Conservation (phyloP, 2,888 invertebrate species). For the Tortricodes alternella region DNA sequence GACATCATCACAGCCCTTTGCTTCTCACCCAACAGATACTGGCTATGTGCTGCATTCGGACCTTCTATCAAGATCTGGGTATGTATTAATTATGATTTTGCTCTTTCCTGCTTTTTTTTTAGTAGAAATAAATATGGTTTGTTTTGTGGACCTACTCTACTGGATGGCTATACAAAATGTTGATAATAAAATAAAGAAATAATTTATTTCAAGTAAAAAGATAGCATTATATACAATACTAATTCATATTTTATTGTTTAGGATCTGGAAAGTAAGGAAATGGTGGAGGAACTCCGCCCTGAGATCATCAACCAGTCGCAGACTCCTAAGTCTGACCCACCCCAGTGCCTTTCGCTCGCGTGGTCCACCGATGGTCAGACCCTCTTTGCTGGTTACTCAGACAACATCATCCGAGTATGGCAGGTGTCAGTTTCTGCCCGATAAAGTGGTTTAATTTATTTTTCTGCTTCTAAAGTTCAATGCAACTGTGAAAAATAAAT, state of each 20-base stretch:
- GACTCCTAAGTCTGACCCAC: conserved; percentile 93
- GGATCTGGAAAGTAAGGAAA: conserved; percentile 99
- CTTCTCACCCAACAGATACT: conserved; percentile 99
- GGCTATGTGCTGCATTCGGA: conserved; percentile 99
- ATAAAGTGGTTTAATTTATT: conserved; percentile 82
- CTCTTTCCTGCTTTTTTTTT: neutral
- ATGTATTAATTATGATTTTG: conserved; percentile 44
- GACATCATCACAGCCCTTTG: conserved; percentile 98
- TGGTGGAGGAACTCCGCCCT: conserved; percentile 99
- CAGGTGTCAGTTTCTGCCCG: conserved; percentile 95
- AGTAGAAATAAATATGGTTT: too few species aligned
- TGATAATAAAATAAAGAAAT: too few species aligned
- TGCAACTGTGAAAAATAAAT: conserved; percentile 78
- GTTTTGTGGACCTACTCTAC: too few species aligned
- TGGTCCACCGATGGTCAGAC: conserved; percentile 99
- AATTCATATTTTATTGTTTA: conserved; percentile 51
- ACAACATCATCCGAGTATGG: conserved; percentile 99
- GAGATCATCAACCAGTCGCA: conserved; percentile 92
- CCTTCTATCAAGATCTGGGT: conserved; percentile 99
- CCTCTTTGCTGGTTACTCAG: conserved; percentile 99
- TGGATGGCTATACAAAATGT: too few species aligned
- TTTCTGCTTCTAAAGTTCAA: conserved; percentile 59
- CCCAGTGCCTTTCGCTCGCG: conserved; percentile 97
- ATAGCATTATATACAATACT: neutral
- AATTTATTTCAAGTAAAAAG: too few species aligned